Conservation (phyloP, 1,140 invertebrate genomes). For the Helicorthomorpha holstii region DNA sequence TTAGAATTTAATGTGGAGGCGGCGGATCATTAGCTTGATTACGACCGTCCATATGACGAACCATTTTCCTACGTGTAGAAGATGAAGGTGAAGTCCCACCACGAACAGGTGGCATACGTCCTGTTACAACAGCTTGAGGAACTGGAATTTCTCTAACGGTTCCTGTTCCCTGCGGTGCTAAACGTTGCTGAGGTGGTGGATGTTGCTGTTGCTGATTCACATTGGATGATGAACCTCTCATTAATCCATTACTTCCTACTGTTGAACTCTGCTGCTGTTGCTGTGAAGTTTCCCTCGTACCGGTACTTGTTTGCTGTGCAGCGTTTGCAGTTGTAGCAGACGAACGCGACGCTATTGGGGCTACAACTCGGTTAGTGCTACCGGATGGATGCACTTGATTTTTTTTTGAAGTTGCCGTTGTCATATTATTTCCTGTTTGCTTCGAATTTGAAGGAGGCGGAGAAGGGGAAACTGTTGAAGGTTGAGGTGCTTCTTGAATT, state of each 20-base stretch:
- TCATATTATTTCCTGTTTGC: too few species aligned
- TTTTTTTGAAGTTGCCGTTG: too few species aligned
- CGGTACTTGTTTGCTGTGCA: not conserved
- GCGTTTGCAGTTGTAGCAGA: not conserved
- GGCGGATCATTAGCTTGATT: conserved; percentile 17
- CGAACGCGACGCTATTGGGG: not conserved
- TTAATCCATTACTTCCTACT: not conserved
- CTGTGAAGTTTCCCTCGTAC: not conserved
- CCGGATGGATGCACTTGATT: too few species aligned
- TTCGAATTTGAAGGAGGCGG: too few species aligned
- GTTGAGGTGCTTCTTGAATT: too few species aligned
- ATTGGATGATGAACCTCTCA: not conserved
- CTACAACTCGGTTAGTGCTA: not conserved
- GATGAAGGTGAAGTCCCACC: not conserved
- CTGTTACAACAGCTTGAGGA: not conserved
- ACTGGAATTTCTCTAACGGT: conserved; percentile 2
- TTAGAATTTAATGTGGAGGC: conserved; percentile 14
- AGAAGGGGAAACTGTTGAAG: too few species aligned
- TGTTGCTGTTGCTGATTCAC: not conserved
- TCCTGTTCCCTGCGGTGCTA: conserved; percentile 2
- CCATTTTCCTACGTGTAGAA: conserved; percentile 13
- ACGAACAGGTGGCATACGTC: not conserved
- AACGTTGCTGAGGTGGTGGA: not conserved
- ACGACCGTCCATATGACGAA: conserved; percentile 14
- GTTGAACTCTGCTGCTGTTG: not conserved